These are phyloP conservation scores for Pangasius mekongensis DNA, from an alignment of 2,797 vertebrate genomes.

Conservation along the genomic window DNA sequence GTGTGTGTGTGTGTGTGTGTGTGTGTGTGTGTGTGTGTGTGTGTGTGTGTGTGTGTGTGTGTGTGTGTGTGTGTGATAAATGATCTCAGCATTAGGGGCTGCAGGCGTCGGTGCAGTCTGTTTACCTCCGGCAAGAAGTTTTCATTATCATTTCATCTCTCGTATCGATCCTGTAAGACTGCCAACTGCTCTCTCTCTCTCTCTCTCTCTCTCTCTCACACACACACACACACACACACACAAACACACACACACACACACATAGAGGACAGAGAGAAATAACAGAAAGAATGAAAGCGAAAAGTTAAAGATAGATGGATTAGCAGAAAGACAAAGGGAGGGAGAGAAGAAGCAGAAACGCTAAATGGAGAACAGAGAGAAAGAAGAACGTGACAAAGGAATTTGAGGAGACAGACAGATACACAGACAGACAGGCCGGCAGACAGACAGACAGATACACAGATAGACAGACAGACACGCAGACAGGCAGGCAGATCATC, in stretches of 20 bases:
- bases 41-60: slow-evolving; percentile 9
- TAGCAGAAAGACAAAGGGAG: slow-evolving; percentile 29
- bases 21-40: slow-evolving; percentile 7
- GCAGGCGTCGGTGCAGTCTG: slow-evolving; percentile 52
- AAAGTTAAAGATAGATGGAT: slow-evolving; percentile 14
- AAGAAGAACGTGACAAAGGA: slow-evolving; percentile 17
- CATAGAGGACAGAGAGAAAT: background rate
- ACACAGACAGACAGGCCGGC: background rate
- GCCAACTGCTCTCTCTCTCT: slow-evolving; percentile 64
- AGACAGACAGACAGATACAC: background rate
- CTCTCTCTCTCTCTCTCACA: background rate
- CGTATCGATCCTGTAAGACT: slow-evolving; percentile 73
- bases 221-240: background rate
- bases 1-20: too few species aligned
- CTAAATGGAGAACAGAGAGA: background rate
- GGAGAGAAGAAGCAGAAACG: slow-evolving; percentile 1
- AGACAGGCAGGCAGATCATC: background rate
- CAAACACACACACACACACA: background rate
- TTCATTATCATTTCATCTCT: slow-evolving; percentile 66
- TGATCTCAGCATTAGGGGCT: slow-evolving; percentile 47
- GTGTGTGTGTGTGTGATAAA: slow-evolving; percentile 56
- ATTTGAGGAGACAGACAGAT: background rate
- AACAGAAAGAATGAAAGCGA: slow-evolving; percentile 30
- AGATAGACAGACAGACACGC: background rate
- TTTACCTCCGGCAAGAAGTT: slow-evolving; percentile 65